phyloP scores from a whole-genome alignment of 2,113 vertebrate genomes.

The Pitta sordida region DNA sequence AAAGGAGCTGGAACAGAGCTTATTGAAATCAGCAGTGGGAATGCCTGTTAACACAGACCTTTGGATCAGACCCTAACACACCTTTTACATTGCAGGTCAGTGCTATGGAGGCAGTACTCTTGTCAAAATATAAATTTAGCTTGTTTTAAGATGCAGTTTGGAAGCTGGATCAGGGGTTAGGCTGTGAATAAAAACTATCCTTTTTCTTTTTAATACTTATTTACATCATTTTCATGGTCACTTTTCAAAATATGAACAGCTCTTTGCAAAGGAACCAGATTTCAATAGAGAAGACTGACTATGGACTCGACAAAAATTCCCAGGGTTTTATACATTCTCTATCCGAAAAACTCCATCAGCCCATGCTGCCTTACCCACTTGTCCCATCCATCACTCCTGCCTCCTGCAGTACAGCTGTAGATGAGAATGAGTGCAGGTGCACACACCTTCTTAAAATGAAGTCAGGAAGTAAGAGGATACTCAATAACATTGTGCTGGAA shows the following conservation, averaged over 20 bases:
- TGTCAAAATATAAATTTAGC: neutral
- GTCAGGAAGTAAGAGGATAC: neutral
- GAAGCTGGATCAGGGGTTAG: neutral
- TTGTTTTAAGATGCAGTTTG: neutral
- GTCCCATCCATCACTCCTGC: neutral
- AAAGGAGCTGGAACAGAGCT: neutral
- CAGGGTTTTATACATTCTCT: neutral
- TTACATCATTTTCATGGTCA: too few species aligned
- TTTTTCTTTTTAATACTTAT: too few species aligned
- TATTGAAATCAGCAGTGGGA: neutral
- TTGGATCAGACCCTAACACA: neutral
- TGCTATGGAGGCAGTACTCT: neutral
- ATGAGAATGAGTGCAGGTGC: neutral
- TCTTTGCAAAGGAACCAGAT: neutral
- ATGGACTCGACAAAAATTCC: neutral
- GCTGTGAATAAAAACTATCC: neutral
- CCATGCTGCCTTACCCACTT: neutral
- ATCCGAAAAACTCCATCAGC: neutral
- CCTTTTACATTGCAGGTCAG: neutral
- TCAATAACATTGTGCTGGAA: neutral
- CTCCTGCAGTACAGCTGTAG: neutral
- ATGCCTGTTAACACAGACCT: neutral
- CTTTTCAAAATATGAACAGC: neutral
- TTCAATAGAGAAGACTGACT: neutral
- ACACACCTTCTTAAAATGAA: neutral